Base-by-base conservation (phyloP, 1,140 invertebrate genomes). In the Bicyclus anynana region DNA sequence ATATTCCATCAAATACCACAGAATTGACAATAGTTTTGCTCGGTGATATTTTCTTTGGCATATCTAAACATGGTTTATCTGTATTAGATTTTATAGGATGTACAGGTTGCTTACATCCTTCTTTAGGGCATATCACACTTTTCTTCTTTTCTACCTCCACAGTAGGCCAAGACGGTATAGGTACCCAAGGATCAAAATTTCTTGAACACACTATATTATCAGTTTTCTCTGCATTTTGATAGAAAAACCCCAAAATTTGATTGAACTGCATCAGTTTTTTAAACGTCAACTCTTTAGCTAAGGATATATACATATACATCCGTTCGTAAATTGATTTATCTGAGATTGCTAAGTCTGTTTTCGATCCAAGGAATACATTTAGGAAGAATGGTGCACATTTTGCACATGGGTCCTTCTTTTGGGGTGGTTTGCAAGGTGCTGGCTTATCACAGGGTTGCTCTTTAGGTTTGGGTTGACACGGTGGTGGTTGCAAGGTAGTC, bases 101-200 rank as follows among this genome's bases (percentile, higher is more conserved):
- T 0, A 69, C 68, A 2, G 50, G 38, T 2, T 53, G 2, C 17
- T 72, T 72, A 48, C 78, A 81, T 2, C 78, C 77, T 9, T 75
- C 68, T 52, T 77, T 71, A 0, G 72, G 78, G 48, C 68, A 76
- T 0, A 69, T 62, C 3, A 77, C 54, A 0, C 58, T 61, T 16
- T 47, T 23, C 20, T 65, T 70, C 18, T 64, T 33, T 0, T 68
- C 60, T 26, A 72, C 67, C 17, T 73, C 59, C 0, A 69, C 57
- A 6, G 59, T 42, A 7, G 74, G 72, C 74, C 74, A 82, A 0
- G 75, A 80, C 0, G 81, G 81, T 44, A 84, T 82, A 0, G 80
- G 80, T 0, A 69, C 38, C 80, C 80, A 84, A 0, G 80, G 80
- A 1, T 77, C 71, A 35, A 60, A 81, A 20, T 71, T 62, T 53